Evolutionary conservation across 2,797 vertebrate genomes (phyloP).

Genomic region (Pseudopleuronectes americanus): DNA sequence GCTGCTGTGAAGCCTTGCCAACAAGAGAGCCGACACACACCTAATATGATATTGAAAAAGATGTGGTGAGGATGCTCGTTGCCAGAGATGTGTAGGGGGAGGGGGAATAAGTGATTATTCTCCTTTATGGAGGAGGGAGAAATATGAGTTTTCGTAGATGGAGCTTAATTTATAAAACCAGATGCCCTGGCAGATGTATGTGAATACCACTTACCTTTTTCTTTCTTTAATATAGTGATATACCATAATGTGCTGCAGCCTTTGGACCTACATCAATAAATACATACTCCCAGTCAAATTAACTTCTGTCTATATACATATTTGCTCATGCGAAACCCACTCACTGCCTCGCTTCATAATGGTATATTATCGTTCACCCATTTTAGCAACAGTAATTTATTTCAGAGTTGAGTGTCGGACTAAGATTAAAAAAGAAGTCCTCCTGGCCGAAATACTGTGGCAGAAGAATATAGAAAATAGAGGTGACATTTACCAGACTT

Average conservation of each 20-base stretch:
- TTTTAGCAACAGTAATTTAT: slow-evolving; percentile 3
- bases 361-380: not conserved
- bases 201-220: slow-evolving; percentile 11
- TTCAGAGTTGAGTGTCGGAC: not conserved
- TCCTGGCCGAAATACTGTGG: no score
- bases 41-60: slow-evolving; percentile 62
- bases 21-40: slow-evolving; percentile 68
- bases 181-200: slow-evolving; percentile 38
- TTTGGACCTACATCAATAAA: no score
- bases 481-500: not conserved
- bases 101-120: slow-evolving; percentile 33
- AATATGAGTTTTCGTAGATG: slow-evolving; percentile 33
- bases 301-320: no score
- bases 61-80: slow-evolving; percentile 39
- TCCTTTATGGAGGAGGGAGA: slow-evolving; percentile 27
- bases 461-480: not conserved
- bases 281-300: no score
- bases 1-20: slow-evolving; percentile 71
- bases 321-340: not conserved
- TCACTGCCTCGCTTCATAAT: not conserved
- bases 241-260: not conserved
- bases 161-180: slow-evolving; percentile 41
- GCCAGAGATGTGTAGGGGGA: slow-evolving; percentile 44
- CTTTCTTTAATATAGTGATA: not conserved
- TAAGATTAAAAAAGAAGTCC: not conserved